A percentile compares a stretch with the other conserved stretches of the same genome.
Evolutionary conservation across 2,888 invertebrate genomes (phyloP).

Genomic region (Apodemia zela): DNA sequence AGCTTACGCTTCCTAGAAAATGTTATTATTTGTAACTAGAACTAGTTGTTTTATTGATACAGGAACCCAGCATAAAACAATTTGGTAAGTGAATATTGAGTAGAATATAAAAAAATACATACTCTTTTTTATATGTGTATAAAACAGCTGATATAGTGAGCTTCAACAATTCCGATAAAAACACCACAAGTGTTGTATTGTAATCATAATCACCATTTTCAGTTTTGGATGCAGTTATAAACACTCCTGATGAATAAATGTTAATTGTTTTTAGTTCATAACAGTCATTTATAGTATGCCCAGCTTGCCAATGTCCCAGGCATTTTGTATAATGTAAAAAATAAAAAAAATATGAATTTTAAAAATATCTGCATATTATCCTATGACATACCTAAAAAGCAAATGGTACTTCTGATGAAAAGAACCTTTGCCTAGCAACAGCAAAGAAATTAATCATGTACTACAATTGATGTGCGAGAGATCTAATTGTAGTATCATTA

Average conservation of each 20-base stretch:
- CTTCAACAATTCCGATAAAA: constrained; percentile 93
- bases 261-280: constrained; percentile 19
- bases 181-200: constrained; percentile 92
- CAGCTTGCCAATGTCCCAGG: neutral
- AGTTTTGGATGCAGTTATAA: constrained; percentile 94
- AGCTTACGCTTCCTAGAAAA: no score
- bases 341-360: neutral
- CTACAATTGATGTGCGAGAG: no score
- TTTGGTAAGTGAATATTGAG: neutral
- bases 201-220: constrained; percentile 90
- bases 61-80: no score
- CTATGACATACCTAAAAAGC: no score
- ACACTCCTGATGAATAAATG: constrained; percentile 84
- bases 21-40: no score
- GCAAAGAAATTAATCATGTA: no score
- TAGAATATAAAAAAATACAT: constrained; percentile 39
- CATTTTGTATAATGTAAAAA: no score
- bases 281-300: neutral
- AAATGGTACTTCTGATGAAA: no score
- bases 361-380: neutral
- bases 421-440: no score
- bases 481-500: no score
- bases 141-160: constrained; percentile 85
- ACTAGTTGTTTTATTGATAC: no score
- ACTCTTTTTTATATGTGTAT: constrained; percentile 82